These are phyloP conservation scores for Pediacus dermestoides DNA, from an alignment of 2,888 invertebrate genomes.

Conservation along the genomic window DNA sequence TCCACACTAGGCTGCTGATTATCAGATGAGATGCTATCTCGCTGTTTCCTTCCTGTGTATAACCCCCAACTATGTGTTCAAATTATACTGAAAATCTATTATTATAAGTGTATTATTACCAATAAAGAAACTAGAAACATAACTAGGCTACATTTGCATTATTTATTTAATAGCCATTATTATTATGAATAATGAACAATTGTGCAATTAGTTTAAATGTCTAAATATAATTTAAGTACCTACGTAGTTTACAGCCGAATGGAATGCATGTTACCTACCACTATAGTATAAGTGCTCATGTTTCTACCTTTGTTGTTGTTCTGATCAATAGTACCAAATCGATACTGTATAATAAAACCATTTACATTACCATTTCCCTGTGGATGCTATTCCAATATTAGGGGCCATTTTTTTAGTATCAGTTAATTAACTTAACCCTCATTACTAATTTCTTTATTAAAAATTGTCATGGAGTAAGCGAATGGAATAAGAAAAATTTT, in stretches of 20 bases:
- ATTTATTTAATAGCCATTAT: constrained; percentile 29
- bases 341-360: constrained; percentile 29
- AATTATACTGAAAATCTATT: constrained; percentile 38
- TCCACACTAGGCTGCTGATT: constrained; percentile 32
- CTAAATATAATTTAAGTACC: no score
- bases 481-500: no score
- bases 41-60: constrained; percentile 40
- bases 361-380: constrained; percentile 23
- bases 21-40: constrained; percentile 42
- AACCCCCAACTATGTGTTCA: constrained; percentile 28
- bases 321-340: constrained; percentile 26
- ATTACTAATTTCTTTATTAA: no score
- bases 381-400: no score
- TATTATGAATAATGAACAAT: constrained; percentile 3
- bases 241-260: no score
- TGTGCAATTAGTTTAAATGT: no score
- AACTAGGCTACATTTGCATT: constrained; percentile 36
- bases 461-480: no score
- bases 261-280: no score
- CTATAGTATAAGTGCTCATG: no score
- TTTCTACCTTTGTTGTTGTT: no score
- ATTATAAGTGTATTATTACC: constrained; percentile 37
- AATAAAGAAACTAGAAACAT: constrained; percentile 33
- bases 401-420: no score
- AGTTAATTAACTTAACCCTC: no score